Conservation (phyloP, 2,888 invertebrate species). For the Amiota communis region DNA sequence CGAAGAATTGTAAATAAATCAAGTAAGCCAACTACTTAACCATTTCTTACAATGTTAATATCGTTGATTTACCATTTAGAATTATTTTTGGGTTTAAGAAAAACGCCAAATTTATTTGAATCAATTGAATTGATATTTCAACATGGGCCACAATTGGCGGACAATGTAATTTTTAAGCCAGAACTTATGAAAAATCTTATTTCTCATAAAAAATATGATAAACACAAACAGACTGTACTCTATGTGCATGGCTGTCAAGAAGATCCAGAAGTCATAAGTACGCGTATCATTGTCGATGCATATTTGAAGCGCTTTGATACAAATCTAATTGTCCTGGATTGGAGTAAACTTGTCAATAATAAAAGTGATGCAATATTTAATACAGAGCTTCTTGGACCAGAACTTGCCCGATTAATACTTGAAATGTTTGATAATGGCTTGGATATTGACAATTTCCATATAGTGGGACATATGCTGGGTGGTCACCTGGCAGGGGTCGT, state of each 20-base stretch:
- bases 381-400: constrained; percentile 65
- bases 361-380: constrained; percentile 71
- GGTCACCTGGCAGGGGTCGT: constrained; percentile 70
- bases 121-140: constrained; percentile 72
- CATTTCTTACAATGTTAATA: not conserved
- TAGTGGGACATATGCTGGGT: constrained; percentile 72
- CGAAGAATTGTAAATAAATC: constrained; percentile 64
- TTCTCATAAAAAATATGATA: constrained; percentile 69
- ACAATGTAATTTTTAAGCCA: constrained; percentile 63
- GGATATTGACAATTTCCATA: constrained; percentile 65
- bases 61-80: constrained; percentile 50
- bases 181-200: constrained; percentile 59
- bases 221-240: constrained; percentile 75
- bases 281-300: constrained; percentile 73
- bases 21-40: constrained; percentile 48
- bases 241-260: constrained; percentile 79
- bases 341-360: constrained; percentile 72
- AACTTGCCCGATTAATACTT: constrained; percentile 64
- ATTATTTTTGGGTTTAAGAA: constrained; percentile 74
- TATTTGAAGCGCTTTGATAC: constrained; percentile 68
- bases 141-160: constrained; percentile 65
- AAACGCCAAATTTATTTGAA: constrained; percentile 74
- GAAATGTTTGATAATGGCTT: constrained; percentile 68
- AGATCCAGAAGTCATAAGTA: constrained; percentile 76
- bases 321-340: constrained; percentile 70